These are phyloP conservation scores for Julus scandinavius DNA, from an alignment of 2,888 invertebrate species.

Conservation along the genomic window DNA sequence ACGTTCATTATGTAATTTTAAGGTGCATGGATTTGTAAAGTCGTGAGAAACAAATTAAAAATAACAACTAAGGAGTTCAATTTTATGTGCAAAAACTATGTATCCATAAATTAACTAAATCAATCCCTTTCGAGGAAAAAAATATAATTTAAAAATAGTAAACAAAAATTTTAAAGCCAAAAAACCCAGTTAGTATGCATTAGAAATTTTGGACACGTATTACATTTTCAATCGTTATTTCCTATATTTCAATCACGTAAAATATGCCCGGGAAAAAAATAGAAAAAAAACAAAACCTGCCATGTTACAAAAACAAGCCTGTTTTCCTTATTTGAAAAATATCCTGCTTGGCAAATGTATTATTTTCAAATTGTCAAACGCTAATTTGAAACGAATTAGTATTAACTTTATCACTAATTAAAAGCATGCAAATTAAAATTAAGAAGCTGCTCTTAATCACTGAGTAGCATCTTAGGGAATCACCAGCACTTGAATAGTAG, in stretches of 20 bases:
- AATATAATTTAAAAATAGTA: no score
- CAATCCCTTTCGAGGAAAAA: neutral
- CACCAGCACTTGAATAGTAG: neutral
- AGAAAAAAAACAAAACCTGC: neutral
- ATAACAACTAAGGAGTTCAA: neutral
- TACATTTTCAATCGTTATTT: constrained; percentile 7
- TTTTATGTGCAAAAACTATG: neutral
- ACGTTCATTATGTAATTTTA: neutral
- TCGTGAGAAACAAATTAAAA: constrained; percentile 4
- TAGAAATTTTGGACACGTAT: constrained; percentile 5
- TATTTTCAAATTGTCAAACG: constrained; percentile 26
- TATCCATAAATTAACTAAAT: neutral
- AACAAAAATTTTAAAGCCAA: neutral
- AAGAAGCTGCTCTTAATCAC: neutral
- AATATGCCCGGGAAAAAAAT: neutral
- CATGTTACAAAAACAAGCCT: neutral
- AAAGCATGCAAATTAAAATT: neutral
- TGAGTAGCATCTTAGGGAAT: neutral
- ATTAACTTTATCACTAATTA: neutral
- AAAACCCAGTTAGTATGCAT: neutral
- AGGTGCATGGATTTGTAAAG: neutral
- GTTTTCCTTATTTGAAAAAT: neutral
- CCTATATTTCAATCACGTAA: constrained; percentile 41
- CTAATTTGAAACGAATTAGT: neutral
- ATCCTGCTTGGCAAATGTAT: neutral